Base-by-base conservation (phyloP, 2,888 invertebrate species). In the Perithous albicinctus region DNA sequence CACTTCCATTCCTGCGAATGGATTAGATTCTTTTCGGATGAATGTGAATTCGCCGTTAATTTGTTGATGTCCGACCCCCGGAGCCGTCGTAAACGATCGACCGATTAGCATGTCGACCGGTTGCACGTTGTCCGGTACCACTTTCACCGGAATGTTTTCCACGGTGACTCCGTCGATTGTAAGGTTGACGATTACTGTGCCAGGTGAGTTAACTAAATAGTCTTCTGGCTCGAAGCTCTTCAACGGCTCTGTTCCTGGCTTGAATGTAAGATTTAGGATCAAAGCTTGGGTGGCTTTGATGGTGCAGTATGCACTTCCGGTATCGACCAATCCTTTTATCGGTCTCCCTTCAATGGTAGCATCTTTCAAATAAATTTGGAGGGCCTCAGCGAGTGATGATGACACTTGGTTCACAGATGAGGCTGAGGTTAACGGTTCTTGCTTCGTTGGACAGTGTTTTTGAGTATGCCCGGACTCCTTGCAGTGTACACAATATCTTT, bases 291-390 rank as follows among this genome's bases (percentile, higher is more conserved):
- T 64, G 0, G 61, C 51, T 15, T 77, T 80, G 0, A 80, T 72
- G 0, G 67, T 72, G 29, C 80, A 78, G 20, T 29, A 54, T 26
- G 78, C 56, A 32, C 72, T 54, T 2, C 72, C 78, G 1, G 64
- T 70, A 15, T 59, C 72, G 56, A 72, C 41, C 10, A 72, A 8
- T 10, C 72, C 69, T 35, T 12, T n/a, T 1, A 69, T 2, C 2
- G n/a, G 0, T 1, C 1, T 15, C 1, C 48, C 48, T 6, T 23
- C 51, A 23, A 69, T 51, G 20, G 1, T 20, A 2, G 51, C 51
- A 5, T 69, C 38, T 35, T 69, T 69, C 20, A 69, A 12, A 29
- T 51, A 56, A 6, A 7, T 20, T 20, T 38, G 0, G 38, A 20
- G 38, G 10, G 6, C 20, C 38, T 20, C n/a, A n/a, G 12, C 61